phyloP scores from a whole-genome alignment of 2,888 invertebrate genomes.

The Nasonia oneida region DNA sequence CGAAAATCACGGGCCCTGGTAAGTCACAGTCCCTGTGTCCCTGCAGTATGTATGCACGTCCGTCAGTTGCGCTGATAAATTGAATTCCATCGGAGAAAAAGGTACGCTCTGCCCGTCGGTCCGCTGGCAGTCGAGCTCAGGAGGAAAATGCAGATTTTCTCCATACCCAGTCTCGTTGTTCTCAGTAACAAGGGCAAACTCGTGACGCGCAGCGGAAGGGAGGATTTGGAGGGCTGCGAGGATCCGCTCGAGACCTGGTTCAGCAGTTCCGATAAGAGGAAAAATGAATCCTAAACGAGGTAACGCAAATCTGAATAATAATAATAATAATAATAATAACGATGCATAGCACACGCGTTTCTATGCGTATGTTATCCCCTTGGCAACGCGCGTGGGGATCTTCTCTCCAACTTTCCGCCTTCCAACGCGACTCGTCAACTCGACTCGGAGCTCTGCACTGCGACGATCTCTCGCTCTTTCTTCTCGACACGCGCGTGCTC shows the following conservation, averaged over 20 bases:
- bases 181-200: constrained; percentile 63
- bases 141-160: constrained; percentile 64
- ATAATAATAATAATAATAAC: too few relatives aligned
- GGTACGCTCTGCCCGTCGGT: constrained; percentile 66
- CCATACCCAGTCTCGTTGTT: constrained; percentile 66
- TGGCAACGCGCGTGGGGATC: not conserved
- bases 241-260: constrained; percentile 65
- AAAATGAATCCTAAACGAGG: not conserved
- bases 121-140: constrained; percentile 60
- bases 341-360: too few relatives aligned
- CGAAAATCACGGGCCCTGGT: constrained; percentile 68
- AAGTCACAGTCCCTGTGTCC: not conserved
- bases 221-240: constrained; percentile 64
- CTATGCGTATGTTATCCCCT: not conserved
- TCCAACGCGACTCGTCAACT: not conserved
- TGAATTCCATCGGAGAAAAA: constrained; percentile 46
- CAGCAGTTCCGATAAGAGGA: constrained; percentile 1
- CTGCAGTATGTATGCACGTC: too few relatives aligned
- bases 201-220: constrained; percentile 62
- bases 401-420: not conserved
- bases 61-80: constrained; percentile 10
- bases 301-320: not conserved
- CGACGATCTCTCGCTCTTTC: not conserved
- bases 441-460: not conserved
- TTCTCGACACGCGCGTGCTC: not conserved